A percentile compares a stretch with the other conserved stretches of the same genome.
phyloP scores from a whole-genome alignment of 2,113 vertebrate species.

The Otocyon megalotis region DNA sequence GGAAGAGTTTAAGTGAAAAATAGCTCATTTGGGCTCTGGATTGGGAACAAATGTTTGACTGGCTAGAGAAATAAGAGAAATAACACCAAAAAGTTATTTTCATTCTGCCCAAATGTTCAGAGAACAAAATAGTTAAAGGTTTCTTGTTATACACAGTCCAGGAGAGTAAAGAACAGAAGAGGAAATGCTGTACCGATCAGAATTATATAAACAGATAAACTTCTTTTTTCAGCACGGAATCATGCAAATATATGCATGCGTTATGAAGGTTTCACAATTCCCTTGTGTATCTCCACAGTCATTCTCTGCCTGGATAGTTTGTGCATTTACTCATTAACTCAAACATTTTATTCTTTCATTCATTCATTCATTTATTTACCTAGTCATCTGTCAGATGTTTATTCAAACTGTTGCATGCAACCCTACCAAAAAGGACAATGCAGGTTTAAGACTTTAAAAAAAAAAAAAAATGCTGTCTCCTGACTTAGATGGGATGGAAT shows the following conservation, averaged over 20 bases:
- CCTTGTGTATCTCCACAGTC: background rate
- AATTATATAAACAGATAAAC: slow-evolving; percentile 2
- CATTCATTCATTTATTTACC: background rate
- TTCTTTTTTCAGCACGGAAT: background rate
- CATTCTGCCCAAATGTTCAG: background rate
- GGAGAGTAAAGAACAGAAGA: slow-evolving; percentile 2
- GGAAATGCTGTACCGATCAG: background rate
- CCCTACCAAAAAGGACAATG: background rate
- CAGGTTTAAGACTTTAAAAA: background rate
- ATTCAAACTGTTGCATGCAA: background rate
- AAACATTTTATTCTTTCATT: background rate
- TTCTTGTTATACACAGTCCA: background rate
- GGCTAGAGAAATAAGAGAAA: background rate
- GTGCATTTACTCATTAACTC: background rate
- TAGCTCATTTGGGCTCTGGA: background rate
- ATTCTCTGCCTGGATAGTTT: background rate
- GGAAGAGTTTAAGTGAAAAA: background rate
- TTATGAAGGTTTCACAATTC: slow-evolving; percentile 9
- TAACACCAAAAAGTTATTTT: slow-evolving; percentile 41
- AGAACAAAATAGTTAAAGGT: slow-evolving; percentile 38
- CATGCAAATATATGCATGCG: background rate
- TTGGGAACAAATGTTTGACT: background rate
- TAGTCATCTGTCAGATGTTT: background rate
- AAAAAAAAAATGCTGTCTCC: background rate
- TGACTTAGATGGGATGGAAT: background rate